Percentiles rank a stretch among this genome's conserved stretches.
phyloP scores from a whole-genome alignment of 53 echinoderm and acorn worm species.

The Echinometra lucunter region DNA sequence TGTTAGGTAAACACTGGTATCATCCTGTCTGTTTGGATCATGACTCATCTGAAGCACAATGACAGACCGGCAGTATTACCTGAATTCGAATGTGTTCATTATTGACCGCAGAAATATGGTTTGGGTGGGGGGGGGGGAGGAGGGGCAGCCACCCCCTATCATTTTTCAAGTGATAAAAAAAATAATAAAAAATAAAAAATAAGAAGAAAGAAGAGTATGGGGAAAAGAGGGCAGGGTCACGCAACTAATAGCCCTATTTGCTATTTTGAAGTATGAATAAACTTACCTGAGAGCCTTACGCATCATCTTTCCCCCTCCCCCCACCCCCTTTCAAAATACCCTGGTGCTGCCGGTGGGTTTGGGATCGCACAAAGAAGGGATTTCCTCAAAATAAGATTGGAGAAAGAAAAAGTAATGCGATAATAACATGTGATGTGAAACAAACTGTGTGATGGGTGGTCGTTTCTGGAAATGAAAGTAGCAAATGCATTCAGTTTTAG shows the following conservation, averaged over 20 bases:
- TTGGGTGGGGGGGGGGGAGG: too few species aligned
- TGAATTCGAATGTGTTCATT: neutral
- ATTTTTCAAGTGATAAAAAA: too few species aligned
- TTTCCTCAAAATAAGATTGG: neutral
- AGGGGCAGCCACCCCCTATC: too few species aligned
- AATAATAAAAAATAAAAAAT: too few species aligned
- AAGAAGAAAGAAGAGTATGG: too few species aligned
- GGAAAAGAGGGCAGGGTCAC: too few species aligned
- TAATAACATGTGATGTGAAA: neutral
- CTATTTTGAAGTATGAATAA: too few species aligned
- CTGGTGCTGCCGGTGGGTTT: too few species aligned
- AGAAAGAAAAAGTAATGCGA: neutral
- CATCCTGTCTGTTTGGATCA: neutral
- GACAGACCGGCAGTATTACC: neutral
- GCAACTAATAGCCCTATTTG: too few species aligned
- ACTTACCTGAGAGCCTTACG: too few species aligned
- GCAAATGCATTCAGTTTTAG: neutral
- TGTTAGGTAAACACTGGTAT: neutral
- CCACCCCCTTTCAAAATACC: too few species aligned
- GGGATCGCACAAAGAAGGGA: neutral
- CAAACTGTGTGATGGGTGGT: neutral
- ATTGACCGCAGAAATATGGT: neutral
- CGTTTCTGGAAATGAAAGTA: neutral
- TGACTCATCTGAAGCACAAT: conserved; percentile 6
- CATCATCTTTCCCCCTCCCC: too few species aligned